Evolutionary conservation across 1,140 invertebrate species (phyloP).

Genomic region (Bathynomus jamesi): DNA sequence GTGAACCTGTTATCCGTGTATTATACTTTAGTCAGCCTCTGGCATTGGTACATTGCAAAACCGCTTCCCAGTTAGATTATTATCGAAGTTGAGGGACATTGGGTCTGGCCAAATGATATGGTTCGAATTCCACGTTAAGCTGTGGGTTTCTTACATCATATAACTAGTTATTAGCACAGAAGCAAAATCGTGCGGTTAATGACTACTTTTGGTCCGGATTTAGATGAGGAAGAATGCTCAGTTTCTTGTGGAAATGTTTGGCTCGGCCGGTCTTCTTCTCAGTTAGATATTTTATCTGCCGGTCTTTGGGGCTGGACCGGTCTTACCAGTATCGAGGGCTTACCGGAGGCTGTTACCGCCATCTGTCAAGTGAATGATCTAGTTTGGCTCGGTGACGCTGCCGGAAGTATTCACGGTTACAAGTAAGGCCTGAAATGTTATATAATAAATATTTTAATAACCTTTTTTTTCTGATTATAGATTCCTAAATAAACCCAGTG

Average conservation of each 20-base stretch:
- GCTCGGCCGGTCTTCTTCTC: conserved; percentile 61
- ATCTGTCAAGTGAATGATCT: conserved; percentile 50
- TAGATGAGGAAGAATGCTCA: not conserved
- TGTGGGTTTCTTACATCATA: too few relatives aligned
- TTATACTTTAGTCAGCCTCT: too few relatives aligned
- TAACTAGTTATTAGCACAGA: too few relatives aligned
- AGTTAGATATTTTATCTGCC: conserved; percentile 57
- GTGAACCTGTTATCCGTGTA: too few relatives aligned
- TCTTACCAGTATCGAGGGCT: conserved; percentile 29
- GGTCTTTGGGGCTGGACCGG: conserved; percentile 39
- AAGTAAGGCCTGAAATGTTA: conserved; percentile 46
- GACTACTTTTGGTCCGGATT: too few relatives aligned
- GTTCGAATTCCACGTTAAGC: too few relatives aligned
- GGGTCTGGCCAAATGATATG: too few relatives aligned
- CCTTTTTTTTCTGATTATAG: conserved; percentile 3
- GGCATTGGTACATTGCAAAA: too few relatives aligned
- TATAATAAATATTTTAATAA: conserved; percentile 3
- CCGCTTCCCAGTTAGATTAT: too few relatives aligned
- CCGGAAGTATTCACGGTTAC: conserved; percentile 70
- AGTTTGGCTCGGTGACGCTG: conserved; percentile 79
- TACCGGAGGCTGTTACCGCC: conserved; percentile 40
- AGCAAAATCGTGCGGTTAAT: too few relatives aligned
- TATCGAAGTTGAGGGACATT: too few relatives aligned
- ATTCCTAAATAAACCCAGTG: conserved; percentile 6
- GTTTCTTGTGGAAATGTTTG: conserved; percentile 45